Conservation (phyloP, 2,888 invertebrate genomes). For the Dromius quadrimaculatus region DNA sequence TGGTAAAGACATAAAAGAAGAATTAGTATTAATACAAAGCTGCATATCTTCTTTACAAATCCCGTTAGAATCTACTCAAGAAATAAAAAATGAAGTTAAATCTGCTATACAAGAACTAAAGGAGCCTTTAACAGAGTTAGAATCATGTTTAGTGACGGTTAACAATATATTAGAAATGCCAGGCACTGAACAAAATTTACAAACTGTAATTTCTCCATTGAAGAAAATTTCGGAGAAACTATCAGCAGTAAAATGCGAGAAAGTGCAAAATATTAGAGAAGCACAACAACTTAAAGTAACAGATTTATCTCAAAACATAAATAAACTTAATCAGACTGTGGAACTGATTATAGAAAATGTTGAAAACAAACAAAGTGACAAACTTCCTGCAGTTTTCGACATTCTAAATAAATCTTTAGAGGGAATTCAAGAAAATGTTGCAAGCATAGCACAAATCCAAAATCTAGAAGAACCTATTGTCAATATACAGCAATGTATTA, state of each 20-base stretch:
- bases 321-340: conserved; percentile 11
- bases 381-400: neutral
- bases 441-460: neutral
- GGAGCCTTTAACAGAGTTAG: conserved; percentile 24
- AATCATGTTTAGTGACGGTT: conserved; percentile 5
- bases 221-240: conserved; percentile 60
- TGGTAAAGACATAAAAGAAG: too few species aligned
- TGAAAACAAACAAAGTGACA: neutral
- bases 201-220: conserved; percentile 64
- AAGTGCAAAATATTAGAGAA: conserved; percentile 4
- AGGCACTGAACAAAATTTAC: neutral
- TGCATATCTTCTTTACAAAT: conserved; percentile 30
- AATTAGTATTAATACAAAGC: conserved; percentile 10
- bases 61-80: neutral
- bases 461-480: conserved; percentile 23
- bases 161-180: conserved; percentile 11
- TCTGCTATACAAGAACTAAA: conserved; percentile 1
- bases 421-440: conserved; percentile 12
- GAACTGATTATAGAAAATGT: conserved; percentile 7
- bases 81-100: neutral
- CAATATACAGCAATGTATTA: conserved; percentile 28
- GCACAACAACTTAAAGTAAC: neutral
- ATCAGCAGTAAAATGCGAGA: neutral
- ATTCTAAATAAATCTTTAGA: conserved; percentile 17
- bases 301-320: neutral